A percentile compares a stretch with the other conserved stretches of the same genome.
phyloP scores from a whole-genome alignment of 2,797 vertebrate genomes.

The Austrolebias charrua region DNA sequence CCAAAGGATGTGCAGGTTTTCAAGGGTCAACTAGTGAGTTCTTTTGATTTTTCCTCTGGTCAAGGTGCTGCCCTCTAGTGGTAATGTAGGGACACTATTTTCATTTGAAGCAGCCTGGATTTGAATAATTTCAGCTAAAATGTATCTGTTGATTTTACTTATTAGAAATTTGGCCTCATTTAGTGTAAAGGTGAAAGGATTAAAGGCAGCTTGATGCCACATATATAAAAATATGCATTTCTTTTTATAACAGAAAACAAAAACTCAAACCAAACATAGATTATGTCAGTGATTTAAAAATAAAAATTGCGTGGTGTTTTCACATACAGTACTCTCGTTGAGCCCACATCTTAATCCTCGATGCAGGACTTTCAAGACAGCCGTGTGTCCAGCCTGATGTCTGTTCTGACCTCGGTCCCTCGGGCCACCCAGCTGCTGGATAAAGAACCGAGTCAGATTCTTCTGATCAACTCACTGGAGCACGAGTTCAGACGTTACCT shows the following conservation, averaged over 20 bases:
- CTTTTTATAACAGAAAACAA: neutral
- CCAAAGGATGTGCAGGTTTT: conserved; percentile 80
- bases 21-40: conserved; percentile 78
- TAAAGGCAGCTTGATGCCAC: neutral
- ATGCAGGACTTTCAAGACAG: conserved; percentile 78
- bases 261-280: neutral
- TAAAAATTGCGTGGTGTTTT: neutral
- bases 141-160: neutral
- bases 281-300: neutral
- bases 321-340: neutral
- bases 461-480: conserved; percentile 79
- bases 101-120: neutral
- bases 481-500: conserved; percentile 80
- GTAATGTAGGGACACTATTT: conserved; percentile 3
- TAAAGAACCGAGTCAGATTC: conserved; percentile 71
- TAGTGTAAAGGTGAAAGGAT: neutral
- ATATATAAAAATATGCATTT: neutral
- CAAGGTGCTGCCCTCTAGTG: conserved; percentile 55
- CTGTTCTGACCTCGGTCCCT: conserved; percentile 77
- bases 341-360: neutral
- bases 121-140: neutral
- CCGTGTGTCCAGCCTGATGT: conserved; percentile 75
- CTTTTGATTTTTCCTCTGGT: neutral
- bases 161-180: neutral
- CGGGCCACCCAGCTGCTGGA: conserved; percentile 81